A percentile compares a stretch with the other conserved stretches of the same genome.
Evolutionary conservation across 2,888 invertebrate genomes (phyloP).

Genomic region (Drosophila histrio): DNA sequence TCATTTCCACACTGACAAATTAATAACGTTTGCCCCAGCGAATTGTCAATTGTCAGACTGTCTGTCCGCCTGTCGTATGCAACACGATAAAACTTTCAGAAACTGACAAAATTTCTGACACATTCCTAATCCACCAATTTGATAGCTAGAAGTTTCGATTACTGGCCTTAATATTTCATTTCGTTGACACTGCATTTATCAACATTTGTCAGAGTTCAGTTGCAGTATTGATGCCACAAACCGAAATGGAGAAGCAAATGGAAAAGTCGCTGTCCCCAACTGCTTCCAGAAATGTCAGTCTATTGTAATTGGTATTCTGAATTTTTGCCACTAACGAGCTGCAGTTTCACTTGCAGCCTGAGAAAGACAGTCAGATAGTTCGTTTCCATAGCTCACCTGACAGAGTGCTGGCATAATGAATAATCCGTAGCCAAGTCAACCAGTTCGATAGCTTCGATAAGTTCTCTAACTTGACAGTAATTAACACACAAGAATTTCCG

Average conservation of each 20-base stretch:
- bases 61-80: constrained; percentile 17
- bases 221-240: constrained; percentile 33
- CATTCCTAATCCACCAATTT: constrained; percentile 40
- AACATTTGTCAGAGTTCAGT: constrained; percentile 23
- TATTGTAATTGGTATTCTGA: constrained; percentile 45
- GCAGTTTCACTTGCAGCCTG: constrained; percentile 15
- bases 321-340: constrained; percentile 41
- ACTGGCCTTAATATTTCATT: constrained; percentile 44
- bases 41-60: constrained; percentile 3
- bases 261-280: constrained; percentile 4
- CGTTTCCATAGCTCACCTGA: constrained; percentile 11
- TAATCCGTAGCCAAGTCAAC: constrained; percentile 7
- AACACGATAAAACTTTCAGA: constrained; percentile 34
- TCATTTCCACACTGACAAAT: constrained; percentile 1
- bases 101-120: constrained; percentile 26
- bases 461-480: constrained; percentile 41
- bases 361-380: constrained; percentile 9
- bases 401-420: constrained; percentile 25
- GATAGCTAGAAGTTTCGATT: constrained; percentile 21
- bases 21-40: constrained; percentile 12
- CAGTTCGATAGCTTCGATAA: constrained; percentile 7
- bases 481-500: constrained; percentile 36
- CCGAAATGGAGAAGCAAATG: constrained; percentile 1
- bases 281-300: constrained; percentile 17
- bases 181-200: constrained; percentile 59